A percentile compares a stretch with the other conserved stretches of the same genome.
Conservation (phyloP, 2,888 invertebrate genomes). For the Andrena minutula region DNA sequence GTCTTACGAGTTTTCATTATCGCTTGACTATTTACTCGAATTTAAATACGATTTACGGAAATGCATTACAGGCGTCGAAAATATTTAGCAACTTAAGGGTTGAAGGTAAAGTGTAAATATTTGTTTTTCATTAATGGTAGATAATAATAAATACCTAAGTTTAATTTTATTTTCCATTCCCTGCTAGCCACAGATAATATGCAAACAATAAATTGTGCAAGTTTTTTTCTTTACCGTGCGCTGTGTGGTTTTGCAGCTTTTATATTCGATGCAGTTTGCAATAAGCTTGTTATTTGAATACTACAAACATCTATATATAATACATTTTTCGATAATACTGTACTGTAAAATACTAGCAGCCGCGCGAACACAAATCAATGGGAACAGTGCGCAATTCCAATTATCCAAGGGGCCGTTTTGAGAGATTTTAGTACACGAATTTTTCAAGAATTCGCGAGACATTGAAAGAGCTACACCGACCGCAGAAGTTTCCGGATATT, state of each 20-base stretch:
- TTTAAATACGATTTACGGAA: background rate
- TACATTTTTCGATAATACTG: background rate
- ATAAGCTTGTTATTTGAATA: background rate
- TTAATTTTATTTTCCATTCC: too few relatives aligned
- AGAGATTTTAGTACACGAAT: constrained; percentile 25
- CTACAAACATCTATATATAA: too few relatives aligned
- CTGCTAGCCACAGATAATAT: too few relatives aligned
- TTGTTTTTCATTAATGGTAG: too few relatives aligned
- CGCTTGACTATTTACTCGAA: background rate
- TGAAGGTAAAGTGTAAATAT: too few relatives aligned
- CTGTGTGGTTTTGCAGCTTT: too few relatives aligned
- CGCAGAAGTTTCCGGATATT: constrained; percentile 47
- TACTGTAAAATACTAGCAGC: background rate
- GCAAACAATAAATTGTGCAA: too few relatives aligned
- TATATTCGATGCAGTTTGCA: too few relatives aligned
- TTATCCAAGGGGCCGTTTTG: background rate
- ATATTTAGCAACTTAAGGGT: background rate
- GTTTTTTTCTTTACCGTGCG: too few relatives aligned
- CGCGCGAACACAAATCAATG: too few relatives aligned
- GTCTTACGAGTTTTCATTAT: background rate
- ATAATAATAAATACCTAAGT: too few relatives aligned
- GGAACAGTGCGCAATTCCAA: too few relatives aligned
- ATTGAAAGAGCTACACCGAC: background rate
- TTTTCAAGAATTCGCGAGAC: constrained; percentile 12
- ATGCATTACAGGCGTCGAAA: background rate